Conservation (phyloP, 2,797 vertebrate species). For the Martes flavigula region DNA sequence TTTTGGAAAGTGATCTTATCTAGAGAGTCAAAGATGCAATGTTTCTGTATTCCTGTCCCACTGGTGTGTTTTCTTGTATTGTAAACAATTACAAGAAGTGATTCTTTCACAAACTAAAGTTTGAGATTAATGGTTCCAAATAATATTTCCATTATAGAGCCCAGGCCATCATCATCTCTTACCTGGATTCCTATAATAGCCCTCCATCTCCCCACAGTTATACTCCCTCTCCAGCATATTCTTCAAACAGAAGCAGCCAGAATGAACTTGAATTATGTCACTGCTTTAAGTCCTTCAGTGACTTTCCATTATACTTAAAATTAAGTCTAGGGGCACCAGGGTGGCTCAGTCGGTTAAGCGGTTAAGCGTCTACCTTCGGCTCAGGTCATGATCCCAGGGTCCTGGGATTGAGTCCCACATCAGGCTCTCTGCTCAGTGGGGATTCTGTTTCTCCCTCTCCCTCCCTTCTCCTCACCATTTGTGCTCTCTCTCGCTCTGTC, state of each 20-base stretch:
- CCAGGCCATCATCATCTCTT: neutral
- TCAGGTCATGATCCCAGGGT: neutral
- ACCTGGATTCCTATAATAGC: neutral
- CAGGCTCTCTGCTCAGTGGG: neutral
- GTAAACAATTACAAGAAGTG: neutral
- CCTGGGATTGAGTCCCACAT: neutral
- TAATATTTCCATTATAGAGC: neutral
- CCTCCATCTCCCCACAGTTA: neutral
- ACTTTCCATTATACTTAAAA: neutral
- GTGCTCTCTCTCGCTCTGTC: neutral
- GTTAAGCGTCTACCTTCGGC: neutral
- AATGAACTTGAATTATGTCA: neutral
- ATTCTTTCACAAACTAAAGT: constrained; percentile 12
- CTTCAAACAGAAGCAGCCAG: neutral
- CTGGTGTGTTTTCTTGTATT: neutral
- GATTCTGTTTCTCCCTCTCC: neutral
- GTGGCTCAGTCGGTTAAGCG: neutral
- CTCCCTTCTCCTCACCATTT: neutral
- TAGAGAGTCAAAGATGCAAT: neutral
- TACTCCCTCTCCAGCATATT: neutral
- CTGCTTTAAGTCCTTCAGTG: neutral
- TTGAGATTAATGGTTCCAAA: neutral
- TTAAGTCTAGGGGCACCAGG: neutral
- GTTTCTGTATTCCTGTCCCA: neutral
- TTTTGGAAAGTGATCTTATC: neutral